Evolutionary conservation across 2,888 invertebrate species (phyloP).

Genomic region (Keiferia lycopersicella): DNA sequence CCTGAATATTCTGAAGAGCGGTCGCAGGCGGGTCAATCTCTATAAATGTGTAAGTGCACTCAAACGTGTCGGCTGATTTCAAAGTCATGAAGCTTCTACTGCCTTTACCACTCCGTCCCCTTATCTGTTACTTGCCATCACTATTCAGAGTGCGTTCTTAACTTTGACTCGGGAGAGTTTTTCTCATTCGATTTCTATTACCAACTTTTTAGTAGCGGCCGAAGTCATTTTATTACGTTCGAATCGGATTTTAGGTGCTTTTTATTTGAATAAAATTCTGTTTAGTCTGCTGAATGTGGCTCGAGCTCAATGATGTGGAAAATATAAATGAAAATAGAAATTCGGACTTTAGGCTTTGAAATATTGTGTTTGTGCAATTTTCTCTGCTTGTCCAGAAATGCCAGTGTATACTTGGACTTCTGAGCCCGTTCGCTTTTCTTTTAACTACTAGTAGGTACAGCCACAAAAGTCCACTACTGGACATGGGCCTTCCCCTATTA

Average conservation of each 20-base stretch:
- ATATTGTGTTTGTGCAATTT: background rate
- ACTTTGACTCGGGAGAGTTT: conserved; percentile 21
- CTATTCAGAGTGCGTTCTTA: conserved; percentile 21
- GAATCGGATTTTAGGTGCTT: conserved; percentile 1
- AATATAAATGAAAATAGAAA: background rate
- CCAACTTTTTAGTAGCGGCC: conserved; percentile 13
- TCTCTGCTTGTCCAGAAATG: too few species aligned
- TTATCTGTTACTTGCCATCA: conserved; percentile 21
- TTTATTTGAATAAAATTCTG: conserved; percentile 13
- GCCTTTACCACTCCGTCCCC: conserved; percentile 37
- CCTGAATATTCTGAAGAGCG: conserved; percentile 14
- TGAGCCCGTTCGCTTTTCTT: too few species aligned
- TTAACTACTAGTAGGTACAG: too few species aligned
- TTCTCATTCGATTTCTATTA: conserved; percentile 25
- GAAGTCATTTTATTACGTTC: conserved; percentile 12
- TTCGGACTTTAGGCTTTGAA: background rate
- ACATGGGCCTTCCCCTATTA: too few species aligned
- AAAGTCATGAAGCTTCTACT: conserved; percentile 64
- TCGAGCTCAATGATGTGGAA: background rate
- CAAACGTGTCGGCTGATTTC: conserved; percentile 52
- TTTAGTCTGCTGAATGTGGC: too few species aligned
- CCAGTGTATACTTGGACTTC: too few species aligned
- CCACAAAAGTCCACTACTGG: too few species aligned
- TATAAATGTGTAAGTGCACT: conserved; percentile 62
- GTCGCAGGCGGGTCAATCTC: conserved; percentile 23